phyloP scores from a whole-genome alignment of 2,888 invertebrate genomes.

The Clunio marinus region DNA sequence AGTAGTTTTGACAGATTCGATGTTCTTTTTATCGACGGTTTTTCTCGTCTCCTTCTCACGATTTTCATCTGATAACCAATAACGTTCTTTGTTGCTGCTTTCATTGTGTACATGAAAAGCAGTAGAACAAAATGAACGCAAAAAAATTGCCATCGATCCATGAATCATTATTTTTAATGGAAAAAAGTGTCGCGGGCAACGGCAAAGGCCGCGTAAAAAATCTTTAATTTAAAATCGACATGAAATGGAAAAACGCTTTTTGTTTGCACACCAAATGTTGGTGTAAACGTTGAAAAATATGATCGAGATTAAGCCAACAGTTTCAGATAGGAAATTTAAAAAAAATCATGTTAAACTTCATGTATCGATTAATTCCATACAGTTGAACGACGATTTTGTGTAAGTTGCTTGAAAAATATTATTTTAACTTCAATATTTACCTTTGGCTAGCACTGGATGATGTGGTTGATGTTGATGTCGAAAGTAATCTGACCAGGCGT shows the following conservation, averaged over 20 bases:
- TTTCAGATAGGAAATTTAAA: slow-evolving; percentile 13
- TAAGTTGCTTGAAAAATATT: neutral
- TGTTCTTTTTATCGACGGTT: slow-evolving; percentile 31
- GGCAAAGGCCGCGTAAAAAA: slow-evolving; percentile 6
- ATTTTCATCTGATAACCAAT: slow-evolving; percentile 24
- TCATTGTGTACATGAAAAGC: slow-evolving; percentile 18
- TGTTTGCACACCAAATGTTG: slow-evolving; percentile 18
- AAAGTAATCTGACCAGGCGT: slow-evolving; percentile 70
- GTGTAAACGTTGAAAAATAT: slow-evolving; percentile 1
- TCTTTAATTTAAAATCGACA: slow-evolving; percentile 27
- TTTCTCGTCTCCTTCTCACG: neutral
- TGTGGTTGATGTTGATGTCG: slow-evolving; percentile 54
- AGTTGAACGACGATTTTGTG: neutral
- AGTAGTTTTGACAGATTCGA: neutral
- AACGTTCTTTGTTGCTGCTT: slow-evolving; percentile 1
- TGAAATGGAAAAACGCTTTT: slow-evolving; percentile 13
- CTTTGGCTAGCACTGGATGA: slow-evolving; percentile 60
- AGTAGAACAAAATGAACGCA: neutral
- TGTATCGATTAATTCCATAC: slow-evolving; percentile 14
- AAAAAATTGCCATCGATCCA: slow-evolving; percentile 18
- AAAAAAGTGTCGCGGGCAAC: slow-evolving; percentile 25
- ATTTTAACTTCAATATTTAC: slow-evolving; percentile 48
- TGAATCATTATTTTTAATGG: slow-evolving; percentile 37
- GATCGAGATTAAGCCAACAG: slow-evolving; percentile 12
- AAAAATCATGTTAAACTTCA: slow-evolving; percentile 1